phyloP scores from a whole-genome alignment of 1,140 invertebrate genomes.

The Drosophila melanica region DNA sequence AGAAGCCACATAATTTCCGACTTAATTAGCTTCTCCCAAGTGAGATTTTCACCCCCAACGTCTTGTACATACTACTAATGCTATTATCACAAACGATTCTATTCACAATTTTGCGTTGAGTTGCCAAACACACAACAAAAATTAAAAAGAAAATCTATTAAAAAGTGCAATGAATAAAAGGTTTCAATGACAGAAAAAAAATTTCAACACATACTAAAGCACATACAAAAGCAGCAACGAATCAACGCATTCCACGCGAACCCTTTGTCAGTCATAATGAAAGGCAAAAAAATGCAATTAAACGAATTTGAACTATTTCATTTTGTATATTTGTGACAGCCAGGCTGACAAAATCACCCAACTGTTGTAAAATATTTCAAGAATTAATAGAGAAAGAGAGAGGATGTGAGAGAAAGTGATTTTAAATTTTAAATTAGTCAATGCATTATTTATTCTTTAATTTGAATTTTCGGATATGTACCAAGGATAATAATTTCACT shows the following conservation, averaged over 20 bases:
- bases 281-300: constrained; percentile 47
- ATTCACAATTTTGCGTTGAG: constrained; percentile 42
- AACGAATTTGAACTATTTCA: constrained; percentile 56
- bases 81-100: constrained; percentile 13
- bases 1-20: constrained; percentile 50
- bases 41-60: constrained; percentile 8
- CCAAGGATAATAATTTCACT: neutral
- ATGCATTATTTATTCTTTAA: neutral
- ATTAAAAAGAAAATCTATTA: constrained; percentile 26
- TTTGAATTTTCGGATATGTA: neutral
- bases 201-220: constrained; percentile 14
- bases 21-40: neutral
- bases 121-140: constrained; percentile 25
- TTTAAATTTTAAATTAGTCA: neutral
- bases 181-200: constrained; percentile 64
- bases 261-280: constrained; percentile 3
- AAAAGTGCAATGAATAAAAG: constrained; percentile 56
- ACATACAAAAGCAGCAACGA: constrained; percentile 27
- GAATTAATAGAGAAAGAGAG: neutral
- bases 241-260: constrained; percentile 39
- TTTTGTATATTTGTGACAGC: constrained; percentile 1
- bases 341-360: constrained; percentile 20
- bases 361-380: constrained; percentile 74
- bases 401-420: neutral
- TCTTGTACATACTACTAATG: constrained; percentile 57